Conservation (phyloP, 2,888 invertebrate species). For the Molorchus minor region DNA sequence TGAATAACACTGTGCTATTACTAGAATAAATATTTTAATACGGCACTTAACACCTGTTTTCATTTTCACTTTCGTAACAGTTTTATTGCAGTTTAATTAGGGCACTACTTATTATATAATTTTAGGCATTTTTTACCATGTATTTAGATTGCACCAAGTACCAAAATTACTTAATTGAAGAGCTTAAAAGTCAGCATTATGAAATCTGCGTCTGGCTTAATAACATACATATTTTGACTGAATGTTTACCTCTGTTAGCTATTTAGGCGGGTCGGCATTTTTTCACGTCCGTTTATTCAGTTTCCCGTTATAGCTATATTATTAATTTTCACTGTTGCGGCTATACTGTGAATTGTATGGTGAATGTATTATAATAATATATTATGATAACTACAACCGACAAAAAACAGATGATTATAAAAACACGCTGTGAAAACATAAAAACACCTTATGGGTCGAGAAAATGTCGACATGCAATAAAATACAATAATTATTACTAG, state of each 20-base stretch:
- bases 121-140: neutral
- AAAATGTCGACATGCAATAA: too few species aligned
- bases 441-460: too few species aligned
- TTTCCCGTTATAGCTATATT: constrained; percentile 23
- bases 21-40: constrained; percentile 7
- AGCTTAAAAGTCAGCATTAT: neutral
- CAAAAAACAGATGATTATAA: too few species aligned
- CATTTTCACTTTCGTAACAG: constrained; percentile 1
- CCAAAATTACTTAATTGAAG: neutral
- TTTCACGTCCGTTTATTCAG: constrained; percentile 24
- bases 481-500: too few species aligned
- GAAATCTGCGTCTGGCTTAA: constrained; percentile 5
- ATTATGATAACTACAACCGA: too few species aligned
- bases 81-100: neutral
- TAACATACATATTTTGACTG: constrained; percentile 20
- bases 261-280: constrained; percentile 24
- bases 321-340: neutral
- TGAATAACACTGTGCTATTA: constrained; percentile 10
- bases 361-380: neutral
- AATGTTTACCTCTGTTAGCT: constrained; percentile 10
- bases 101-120: neutral
- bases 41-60: constrained; percentile 3
- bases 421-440: too few species aligned
- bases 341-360: too few species aligned
- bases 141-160: neutral